phyloP scores from a whole-genome alignment of 2,888 invertebrate genomes.

The Teleiodes luculella region DNA sequence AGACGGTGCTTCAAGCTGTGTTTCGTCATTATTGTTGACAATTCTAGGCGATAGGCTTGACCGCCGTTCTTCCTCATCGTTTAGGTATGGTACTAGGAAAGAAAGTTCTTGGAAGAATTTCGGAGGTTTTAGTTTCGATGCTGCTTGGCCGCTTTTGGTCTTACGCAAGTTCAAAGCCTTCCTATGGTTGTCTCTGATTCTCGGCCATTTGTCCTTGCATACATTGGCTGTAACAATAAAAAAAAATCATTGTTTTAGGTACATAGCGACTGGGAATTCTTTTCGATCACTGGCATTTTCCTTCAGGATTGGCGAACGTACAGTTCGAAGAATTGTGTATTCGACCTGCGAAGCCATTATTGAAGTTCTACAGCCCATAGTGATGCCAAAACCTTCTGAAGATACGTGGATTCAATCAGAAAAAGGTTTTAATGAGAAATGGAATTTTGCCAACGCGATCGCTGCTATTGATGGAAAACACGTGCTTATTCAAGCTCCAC shows the following conservation, averaged over 20 bases:
- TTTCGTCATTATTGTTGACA: too few species aligned
- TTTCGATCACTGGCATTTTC: too few species aligned
- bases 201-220: too few species aligned
- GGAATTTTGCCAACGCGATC: conserved; percentile 13
- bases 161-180: too few species aligned
- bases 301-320: conserved; percentile 15
- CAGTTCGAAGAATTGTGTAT: conserved; percentile 13
- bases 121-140: conserved; percentile 18
- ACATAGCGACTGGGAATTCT: too few species aligned
- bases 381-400: conserved; percentile 18
- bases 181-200: too few species aligned
- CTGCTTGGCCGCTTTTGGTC: too few species aligned
- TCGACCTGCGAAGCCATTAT: conserved; percentile 16
- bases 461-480: conserved; percentile 16
- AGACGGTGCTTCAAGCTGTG: too few species aligned
- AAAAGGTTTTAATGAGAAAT: background rate
- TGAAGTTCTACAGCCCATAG: conserved; percentile 15
- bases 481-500: conserved; percentile 12
- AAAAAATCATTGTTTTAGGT: too few species aligned
- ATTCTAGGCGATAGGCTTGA: too few species aligned
- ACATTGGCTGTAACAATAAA: too few species aligned
- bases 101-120: conserved; percentile 25
- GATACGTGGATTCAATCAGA: background rate
- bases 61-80: conserved; percentile 20
- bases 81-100: conserved; percentile 23